These are phyloP conservation scores for Nudaria mundana DNA, from an alignment of 2,888 invertebrate genomes.

Conservation along the genomic window DNA sequence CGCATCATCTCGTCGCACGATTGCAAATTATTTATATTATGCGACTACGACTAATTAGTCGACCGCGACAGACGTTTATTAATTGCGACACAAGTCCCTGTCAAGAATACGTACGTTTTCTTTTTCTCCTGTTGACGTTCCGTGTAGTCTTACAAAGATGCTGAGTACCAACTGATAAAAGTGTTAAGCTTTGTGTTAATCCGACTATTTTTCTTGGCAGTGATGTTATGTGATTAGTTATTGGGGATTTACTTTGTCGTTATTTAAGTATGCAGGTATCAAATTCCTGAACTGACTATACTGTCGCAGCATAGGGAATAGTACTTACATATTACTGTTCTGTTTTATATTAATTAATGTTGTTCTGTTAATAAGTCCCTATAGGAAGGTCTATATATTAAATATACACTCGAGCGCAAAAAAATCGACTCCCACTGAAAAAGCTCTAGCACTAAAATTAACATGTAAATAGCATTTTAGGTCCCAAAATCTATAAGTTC, in stretches of 20 bases:
- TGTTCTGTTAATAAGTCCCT: no score
- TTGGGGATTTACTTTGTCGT: conserved; percentile 7
- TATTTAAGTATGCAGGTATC: no score
- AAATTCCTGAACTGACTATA: no score
- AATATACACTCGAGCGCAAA: no score
- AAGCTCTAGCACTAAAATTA: no score
- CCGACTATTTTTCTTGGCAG: conserved; percentile 31
- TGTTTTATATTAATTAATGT: no score
- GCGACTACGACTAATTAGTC: conserved; percentile 73
- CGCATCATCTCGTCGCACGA: conserved; percentile 40
- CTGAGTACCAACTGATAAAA: conserved; percentile 41
- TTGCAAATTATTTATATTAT: conserved; percentile 62
- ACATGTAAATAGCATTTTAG: no score
- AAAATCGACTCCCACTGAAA: no score
- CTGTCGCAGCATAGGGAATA: no score
- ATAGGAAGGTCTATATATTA: no score
- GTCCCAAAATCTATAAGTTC: no score
- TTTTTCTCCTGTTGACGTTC: conserved; percentile 47
- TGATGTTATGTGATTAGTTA: conserved; percentile 21
- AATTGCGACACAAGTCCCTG: conserved; percentile 73
- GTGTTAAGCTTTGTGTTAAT: conserved; percentile 32
- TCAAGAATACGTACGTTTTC: conserved; percentile 38
- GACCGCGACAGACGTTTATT: conserved; percentile 71
- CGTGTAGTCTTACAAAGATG: conserved; percentile 62
- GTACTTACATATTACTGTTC: no score